Conservation (phyloP, 37 sponge, comb jelly and placozoan genomes). For the Crambe crambe region DNA sequence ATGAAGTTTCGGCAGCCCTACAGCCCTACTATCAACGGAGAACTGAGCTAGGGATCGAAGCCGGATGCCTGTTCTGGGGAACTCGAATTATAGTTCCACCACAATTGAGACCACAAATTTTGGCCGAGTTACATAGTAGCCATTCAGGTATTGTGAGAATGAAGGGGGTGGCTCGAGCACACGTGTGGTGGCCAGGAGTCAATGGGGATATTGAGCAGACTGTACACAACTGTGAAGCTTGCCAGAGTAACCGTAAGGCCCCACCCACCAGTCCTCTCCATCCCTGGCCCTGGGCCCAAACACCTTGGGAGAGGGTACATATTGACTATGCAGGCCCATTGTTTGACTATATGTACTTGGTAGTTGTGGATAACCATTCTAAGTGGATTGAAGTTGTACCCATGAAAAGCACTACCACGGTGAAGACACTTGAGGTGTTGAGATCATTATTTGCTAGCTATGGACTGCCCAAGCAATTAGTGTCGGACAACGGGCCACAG, state of each 20-base stretch:
- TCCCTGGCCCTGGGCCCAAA: no score
- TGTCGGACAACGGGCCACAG: neutral
- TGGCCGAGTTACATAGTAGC: neutral
- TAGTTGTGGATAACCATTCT: neutral
- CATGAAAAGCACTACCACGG: neutral
- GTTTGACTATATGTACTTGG: neutral
- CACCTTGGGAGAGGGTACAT: neutral
- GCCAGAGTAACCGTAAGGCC: neutral
- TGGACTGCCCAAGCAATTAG: neutral
- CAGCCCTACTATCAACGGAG: conserved; percentile 16
- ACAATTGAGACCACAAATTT: neutral
- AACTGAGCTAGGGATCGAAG: conserved; percentile 30
- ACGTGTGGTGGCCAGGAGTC: conserved; percentile 39
- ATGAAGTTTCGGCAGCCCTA: neutral
- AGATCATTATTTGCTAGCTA: neutral
- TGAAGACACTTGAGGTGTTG: neutral
- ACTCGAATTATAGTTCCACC: conserved; percentile 34
- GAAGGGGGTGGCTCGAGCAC: conserved; percentile 34
- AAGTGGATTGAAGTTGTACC: neutral
- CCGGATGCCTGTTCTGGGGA: conserved; percentile 51
- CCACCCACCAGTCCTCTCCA: neutral
- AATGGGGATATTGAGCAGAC: conserved; percentile 10
- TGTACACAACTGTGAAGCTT: neutral
- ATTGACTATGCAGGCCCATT: conserved; percentile 3
- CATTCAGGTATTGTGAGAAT: conserved; percentile 26